Conservation (phyloP, 2,797 vertebrate species). For the Typhlichthys eigenmanni region DNA sequence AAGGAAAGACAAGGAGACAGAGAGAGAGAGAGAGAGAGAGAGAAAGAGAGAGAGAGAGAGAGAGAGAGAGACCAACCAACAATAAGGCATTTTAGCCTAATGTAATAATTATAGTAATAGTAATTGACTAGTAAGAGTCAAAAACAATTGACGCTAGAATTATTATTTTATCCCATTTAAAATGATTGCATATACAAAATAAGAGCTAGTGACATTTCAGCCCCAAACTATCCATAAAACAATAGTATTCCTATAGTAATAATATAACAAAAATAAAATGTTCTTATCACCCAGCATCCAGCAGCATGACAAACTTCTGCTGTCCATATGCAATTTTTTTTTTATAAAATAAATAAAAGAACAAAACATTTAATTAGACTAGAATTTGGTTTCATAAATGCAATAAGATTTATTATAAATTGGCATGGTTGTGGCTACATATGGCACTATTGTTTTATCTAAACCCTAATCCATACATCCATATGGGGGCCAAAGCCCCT, state of each 20-base stretch:
- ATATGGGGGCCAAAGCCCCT: constrained; percentile 1
- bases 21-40: background rate
- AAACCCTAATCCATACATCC: constrained; percentile 2
- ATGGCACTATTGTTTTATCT: constrained; percentile 11
- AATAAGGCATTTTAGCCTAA: no score
- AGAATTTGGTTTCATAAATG: background rate
- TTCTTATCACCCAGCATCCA: no score
- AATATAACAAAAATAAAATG: no score
- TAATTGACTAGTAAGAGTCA: no score
- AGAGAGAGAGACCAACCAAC: background rate
- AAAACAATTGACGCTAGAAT: no score
- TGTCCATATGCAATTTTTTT: background rate
- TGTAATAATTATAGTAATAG: no score
- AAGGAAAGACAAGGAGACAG: background rate
- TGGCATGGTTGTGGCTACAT: background rate
- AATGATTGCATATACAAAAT: no score
- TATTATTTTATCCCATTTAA: no score
- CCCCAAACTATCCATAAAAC: background rate
- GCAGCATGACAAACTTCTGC: no score
- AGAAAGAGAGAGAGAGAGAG: background rate
- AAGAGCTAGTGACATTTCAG: no score
- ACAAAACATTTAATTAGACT: background rate
- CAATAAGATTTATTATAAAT: background rate
- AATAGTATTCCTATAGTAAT: background rate
- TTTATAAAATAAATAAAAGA: no score